Evolutionary conservation across 2,113 vertebrate species (phyloP).

Genomic region (Octodon degus): DNA sequence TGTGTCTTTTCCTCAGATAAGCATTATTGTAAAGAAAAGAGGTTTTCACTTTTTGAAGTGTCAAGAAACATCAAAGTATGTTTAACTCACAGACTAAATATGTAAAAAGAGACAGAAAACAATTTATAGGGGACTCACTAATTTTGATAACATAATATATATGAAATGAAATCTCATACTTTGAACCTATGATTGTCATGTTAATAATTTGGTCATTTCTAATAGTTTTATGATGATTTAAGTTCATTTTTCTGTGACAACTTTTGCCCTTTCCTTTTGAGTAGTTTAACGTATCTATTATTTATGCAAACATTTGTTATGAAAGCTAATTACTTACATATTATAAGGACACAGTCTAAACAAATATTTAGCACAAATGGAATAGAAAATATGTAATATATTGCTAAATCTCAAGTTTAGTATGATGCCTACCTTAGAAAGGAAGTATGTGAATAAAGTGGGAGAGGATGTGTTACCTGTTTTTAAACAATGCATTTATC

Average conservation of each 20-base stretch:
- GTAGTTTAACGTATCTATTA: background rate
- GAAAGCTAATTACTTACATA: background rate
- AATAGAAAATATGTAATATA: background rate
- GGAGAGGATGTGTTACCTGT: background rate
- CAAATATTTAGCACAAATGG: background rate
- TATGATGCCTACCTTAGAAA: background rate
- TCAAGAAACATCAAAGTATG: background rate
- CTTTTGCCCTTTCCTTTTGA: background rate
- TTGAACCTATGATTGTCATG: background rate
- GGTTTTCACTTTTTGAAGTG: constrained; percentile 45
- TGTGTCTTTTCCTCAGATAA: constrained; percentile 63
- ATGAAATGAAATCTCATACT: background rate
- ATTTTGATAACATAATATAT: background rate
- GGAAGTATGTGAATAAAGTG: background rate
- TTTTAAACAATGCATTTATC: background rate
- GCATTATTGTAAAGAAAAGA: constrained; percentile 65
- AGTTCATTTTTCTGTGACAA: background rate
- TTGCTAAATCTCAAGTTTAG: background rate
- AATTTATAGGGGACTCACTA: background rate
- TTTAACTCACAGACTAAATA: constrained; percentile 50
- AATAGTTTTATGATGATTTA: background rate
- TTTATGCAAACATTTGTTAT: background rate
- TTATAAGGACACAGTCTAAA: background rate
- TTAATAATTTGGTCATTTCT: background rate
- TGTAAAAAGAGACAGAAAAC: background rate